phyloP scores from a whole-genome alignment of 1,140 invertebrate genomes.

The Maconellicoccus hirsutus region DNA sequence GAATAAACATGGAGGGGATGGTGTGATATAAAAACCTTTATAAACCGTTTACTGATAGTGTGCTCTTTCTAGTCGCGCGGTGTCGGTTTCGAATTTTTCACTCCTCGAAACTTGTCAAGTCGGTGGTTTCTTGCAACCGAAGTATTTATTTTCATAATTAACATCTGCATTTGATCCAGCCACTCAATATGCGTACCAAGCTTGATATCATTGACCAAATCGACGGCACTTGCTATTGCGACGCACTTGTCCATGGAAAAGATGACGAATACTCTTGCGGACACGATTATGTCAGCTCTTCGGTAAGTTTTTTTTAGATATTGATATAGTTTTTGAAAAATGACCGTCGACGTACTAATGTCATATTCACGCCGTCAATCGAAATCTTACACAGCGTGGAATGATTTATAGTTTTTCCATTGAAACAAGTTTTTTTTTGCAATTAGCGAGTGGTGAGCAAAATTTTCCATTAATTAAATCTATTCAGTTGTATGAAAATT shows the following conservation, averaged over 20 bases:
- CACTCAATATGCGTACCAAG: constrained; percentile 13
- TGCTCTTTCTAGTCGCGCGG: background rate
- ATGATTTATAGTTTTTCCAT: too few relatives aligned
- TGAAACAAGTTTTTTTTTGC: too few relatives aligned
- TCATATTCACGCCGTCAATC: too few relatives aligned
- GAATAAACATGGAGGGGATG: background rate
- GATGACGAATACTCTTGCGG: background rate
- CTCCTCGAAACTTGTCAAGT: background rate
- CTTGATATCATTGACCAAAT: background rate
- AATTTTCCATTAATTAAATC: too few relatives aligned
- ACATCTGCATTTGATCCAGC: background rate
- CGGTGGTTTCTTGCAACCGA: background rate
- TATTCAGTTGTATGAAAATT: too few relatives aligned
- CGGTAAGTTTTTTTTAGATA: too few relatives aligned
- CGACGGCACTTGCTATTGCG: constrained; percentile 10
- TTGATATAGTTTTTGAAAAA: too few relatives aligned
- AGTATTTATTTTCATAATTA: background rate
- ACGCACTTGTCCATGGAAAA: background rate
- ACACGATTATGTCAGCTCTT: background rate
- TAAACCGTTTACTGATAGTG: background rate
- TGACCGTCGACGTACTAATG: too few relatives aligned
- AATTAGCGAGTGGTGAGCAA: too few relatives aligned
- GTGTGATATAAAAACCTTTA: background rate
- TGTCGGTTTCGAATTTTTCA: background rate
- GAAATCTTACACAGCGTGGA: too few relatives aligned